Base-by-base conservation (phyloP, 2,888 invertebrate genomes). In the Oxytorus armatus region DNA sequence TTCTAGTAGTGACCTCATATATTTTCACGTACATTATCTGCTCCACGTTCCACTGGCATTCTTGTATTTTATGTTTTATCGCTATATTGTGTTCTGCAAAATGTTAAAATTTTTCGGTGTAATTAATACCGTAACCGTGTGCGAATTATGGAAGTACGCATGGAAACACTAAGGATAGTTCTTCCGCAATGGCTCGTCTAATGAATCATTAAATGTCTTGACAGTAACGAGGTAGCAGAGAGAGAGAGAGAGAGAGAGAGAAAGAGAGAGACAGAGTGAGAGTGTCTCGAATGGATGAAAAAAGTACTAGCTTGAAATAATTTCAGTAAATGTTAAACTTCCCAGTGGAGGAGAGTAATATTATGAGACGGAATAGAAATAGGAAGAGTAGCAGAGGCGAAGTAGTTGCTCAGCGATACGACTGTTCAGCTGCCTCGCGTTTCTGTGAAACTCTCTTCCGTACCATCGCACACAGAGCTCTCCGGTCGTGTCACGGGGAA, bases 401-500 rank as follows among this genome's bases (percentile, higher is more conserved):
- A 25, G 51, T 44, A 42, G 59, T 49, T 59, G 39, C 39, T 49
- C 44, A 55, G 18, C 21, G 44, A 70, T 69, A 59, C 72, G 63
- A 36, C 8, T 36, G 25, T 53, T 74, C 74, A 57, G 74, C 74
- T 69, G 65, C 51, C 82, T 77, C 78, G n/a, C n/a, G 77, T 80
- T 84, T 80, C 79, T 78, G 61, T 77, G 49, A 49, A 57, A 36
- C 55, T 63, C 36, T 33, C 21, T 68, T 74, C 61, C 69, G 16
- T 55, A 53, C 66, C 25, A 61, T 76, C 33, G 61, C 68, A 59
- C 59, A 53, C 33, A 29, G 33, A 63, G 39, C 70, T 78, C 81
- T 77, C 23, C 57, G 77, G 53, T 74, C 70, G 69, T 73, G 68
- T 69, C 77, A 76, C 77, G 72, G 74, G 57, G 74, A 82, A 78